Base-by-base conservation (phyloP, 1,140 invertebrate genomes). In the Bombus balteatus region DNA sequence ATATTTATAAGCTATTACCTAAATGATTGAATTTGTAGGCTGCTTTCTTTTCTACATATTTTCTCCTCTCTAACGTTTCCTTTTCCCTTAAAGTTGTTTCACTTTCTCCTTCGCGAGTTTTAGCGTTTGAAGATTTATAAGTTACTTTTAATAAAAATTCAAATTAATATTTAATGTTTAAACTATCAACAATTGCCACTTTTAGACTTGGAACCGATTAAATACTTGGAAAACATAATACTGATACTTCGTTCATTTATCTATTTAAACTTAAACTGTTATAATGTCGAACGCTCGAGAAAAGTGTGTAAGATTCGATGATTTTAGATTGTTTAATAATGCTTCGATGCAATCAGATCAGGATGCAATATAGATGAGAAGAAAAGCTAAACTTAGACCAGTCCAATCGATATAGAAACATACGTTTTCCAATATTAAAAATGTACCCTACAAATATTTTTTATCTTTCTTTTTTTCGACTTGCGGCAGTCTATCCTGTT, bases 251-350 rank as follows among this genome's bases (percentile, higher is more conserved):
- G 76, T 39, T 47, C 80, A 71, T 77, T 86, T 73, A 47, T 66
- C 65, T 80, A n/a, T n/a, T 70, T 66, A 83, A 53, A 53, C 18
- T 53, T 76, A 76, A 86, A 81, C 83, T 68, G 34, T 82, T 62
- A 59, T 37, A 43, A 86, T 68, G 84, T 89, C 72, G 80, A 89
- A 89, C 76, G 83, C 84, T 89, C 80, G 88, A 89, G 87, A 89
- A 74, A 59, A 88, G 71, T 79, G 76, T 68, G 37, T 32, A 59
- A 65, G 81, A 75, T 39, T 62, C 28, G 28, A 87, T n/a, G 57
- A 78, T 53, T 39, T 47, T 65, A 77, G 57, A 68, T 39, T 62
- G 28, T 32, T 43, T 77, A 53, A 57, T 8, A 66, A 18, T 4
- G 25, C 6, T 72, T 81, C 22, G 5, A 41, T 43, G 74, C 41